These are phyloP conservation scores for Nephrotoma appendiculata DNA, from an alignment of 2,888 invertebrate genomes.

Conservation along the genomic window DNA sequence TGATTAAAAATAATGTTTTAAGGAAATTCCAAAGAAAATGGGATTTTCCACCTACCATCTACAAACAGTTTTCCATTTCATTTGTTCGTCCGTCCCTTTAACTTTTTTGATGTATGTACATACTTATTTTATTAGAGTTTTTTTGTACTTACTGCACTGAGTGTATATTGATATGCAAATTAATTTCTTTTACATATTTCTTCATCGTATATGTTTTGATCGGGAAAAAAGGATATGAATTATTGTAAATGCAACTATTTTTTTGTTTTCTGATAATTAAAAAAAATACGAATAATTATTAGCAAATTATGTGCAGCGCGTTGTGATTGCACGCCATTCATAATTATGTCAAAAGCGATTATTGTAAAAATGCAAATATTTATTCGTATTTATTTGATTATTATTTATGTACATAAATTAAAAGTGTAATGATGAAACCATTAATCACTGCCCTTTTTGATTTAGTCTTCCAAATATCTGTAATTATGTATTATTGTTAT, in stretches of 20 bases:
- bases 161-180: not conserved
- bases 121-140: not conserved
- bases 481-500: not conserved
- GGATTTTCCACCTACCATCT: not conserved
- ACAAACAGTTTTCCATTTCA: not conserved
- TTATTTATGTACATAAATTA: not conserved
- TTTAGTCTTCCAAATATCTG: not conserved
- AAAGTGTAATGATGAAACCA: not conserved
- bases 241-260: not conserved
- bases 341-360: not conserved
- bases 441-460: not conserved
- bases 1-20: not conserved
- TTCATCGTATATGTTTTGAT: not conserved
- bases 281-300: not conserved
- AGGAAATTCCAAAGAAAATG: not conserved
- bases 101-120: not conserved
- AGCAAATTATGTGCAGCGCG: not conserved
- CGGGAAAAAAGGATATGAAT: not conserved
- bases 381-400: not conserved
- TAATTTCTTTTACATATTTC: not conserved
- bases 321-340: not conserved
- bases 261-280: not conserved
- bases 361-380: not conserved
- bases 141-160: not conserved
- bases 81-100: not conserved